Evolutionary conservation across 35 echinoderm and acorn worm genomes (phyloP).

Genomic region (Diadema setosum): DNA sequence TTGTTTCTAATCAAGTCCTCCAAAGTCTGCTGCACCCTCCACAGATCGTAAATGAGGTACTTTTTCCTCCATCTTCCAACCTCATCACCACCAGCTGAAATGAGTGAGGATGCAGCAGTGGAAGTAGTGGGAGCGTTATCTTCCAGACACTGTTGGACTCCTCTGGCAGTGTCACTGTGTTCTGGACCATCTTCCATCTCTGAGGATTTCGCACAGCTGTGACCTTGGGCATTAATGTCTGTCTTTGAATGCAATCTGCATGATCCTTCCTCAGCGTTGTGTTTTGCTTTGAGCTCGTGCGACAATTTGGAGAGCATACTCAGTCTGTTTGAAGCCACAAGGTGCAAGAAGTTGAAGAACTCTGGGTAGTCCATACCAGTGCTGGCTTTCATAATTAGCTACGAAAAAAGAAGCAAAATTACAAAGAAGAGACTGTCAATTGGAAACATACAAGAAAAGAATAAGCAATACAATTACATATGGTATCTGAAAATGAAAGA

Average conservation of each 20-base stretch:
- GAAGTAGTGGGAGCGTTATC: too few relatives aligned
- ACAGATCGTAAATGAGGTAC: constrained; percentile 50
- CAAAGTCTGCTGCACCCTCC: background rate
- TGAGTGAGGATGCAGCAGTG: too few relatives aligned
- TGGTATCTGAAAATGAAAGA: background rate
- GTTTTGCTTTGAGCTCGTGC: too few relatives aligned
- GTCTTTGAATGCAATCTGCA: too few relatives aligned
- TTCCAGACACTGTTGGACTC: too few relatives aligned
- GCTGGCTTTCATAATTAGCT: constrained; percentile 92
- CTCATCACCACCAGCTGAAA: background rate
- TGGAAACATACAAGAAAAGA: background rate
- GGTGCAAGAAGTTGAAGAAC: constrained; percentile 68
- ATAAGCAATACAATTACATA: background rate
- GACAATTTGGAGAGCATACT: constrained; percentile 24
- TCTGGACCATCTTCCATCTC: too few relatives aligned
- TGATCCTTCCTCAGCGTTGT: too few relatives aligned
- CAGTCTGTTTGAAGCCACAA: constrained; percentile 50
- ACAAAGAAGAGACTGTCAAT: background rate
- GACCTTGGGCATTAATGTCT: too few relatives aligned
- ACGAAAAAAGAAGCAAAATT: background rate
- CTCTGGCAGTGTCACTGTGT: too few relatives aligned
- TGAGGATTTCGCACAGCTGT: too few relatives aligned
- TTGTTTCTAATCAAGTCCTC: constrained; percentile 23
- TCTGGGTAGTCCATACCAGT: constrained; percentile 93
- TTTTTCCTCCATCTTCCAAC: background rate